Conservation (phyloP, 2,888 invertebrate genomes). For the Acanthococcus lagerstroemiae region DNA sequence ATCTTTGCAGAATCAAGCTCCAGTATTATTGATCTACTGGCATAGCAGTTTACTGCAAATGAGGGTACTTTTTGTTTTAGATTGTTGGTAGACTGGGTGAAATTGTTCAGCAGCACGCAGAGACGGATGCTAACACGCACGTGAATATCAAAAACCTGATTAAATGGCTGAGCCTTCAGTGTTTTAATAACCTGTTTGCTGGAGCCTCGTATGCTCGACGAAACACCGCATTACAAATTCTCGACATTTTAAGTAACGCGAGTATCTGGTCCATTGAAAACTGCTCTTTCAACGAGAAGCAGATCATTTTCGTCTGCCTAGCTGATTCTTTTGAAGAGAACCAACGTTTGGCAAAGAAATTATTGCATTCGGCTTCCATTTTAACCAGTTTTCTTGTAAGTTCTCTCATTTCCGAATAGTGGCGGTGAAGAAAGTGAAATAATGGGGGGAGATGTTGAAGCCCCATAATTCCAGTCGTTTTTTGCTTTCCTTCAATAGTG, state of each 20-base stretch:
- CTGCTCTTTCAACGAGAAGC: slow-evolving; percentile 40
- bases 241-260: slow-evolving; percentile 38
- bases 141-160: not conserved
- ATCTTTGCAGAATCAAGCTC: no score
- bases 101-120: not conserved
- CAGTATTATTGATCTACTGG: no score
- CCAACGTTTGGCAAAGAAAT: slow-evolving; percentile 53
- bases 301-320: slow-evolving; percentile 47
- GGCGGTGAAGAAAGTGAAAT: no score
- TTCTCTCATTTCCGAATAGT: no score
- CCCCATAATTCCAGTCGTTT: no score
- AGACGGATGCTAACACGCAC: no score
- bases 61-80: not conserved
- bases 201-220: slow-evolving; percentile 56
- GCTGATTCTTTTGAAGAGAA: slow-evolving; percentile 69
- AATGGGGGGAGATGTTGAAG: no score
- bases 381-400: no score
- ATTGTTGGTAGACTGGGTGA: not conserved
- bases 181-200: slow-evolving; percentile 49
- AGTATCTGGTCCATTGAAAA: slow-evolving; percentile 35
- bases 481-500: no score
- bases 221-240: slow-evolving; percentile 49
- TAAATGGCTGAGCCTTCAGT: slow-evolving; percentile 37
- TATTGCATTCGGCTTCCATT: slow-evolving; percentile 40
- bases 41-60: no score